Evolutionary conservation across 2,888 invertebrate genomes (phyloP), one percentile per base, ranked within the genome.

Genomic region (Entomobrya proxima): DNA sequence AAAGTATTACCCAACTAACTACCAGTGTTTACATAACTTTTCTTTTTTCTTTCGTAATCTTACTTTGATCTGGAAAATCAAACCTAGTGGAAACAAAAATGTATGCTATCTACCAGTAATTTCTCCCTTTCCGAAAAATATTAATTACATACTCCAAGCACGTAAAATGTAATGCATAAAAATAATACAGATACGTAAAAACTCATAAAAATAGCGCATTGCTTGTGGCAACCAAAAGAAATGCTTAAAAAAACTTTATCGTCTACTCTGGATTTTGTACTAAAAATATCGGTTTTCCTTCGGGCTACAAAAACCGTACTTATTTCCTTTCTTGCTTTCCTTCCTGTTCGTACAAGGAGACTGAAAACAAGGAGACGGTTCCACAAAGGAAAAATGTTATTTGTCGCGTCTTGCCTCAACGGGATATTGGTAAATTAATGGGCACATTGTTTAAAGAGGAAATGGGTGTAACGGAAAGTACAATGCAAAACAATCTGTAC

Each of bases 11-110:
- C 3, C 7, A 47, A 2, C 64, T 55, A 27, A 24, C 27, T 37
- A 64, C 9, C 15, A 9, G 40, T 47, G n/a, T 64, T 18, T 37
- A 69, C 69, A 44, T 64, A 47, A 47, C 13, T 13, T 47, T 2
- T 13, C 3, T 13, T 47, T 13, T 47, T 47, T 47, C 69, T 47
- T 35, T 9, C 5, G 21, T 64, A 64, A 69, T 69, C 67, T 44
- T n/a, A 9, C 40, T 69, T 72, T 72, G 30, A 72, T 72, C 72
- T 72, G 72, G 47, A 47, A 47, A 72, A 72, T 72, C 72, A 47
- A 30, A 72, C 47, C 40, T 27, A 15, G 15, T 58, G 27, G 40
- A 40, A 40, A 40, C 67, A 40, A 21, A 72, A 72, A 47, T 11
- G 30, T 2, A 7, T 44, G 27, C 18, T 27, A 11, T 11, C n/a